Percentiles rank a stretch among this genome's conserved stretches.
phyloP scores from a whole-genome alignment of 2,888 invertebrate genomes.

The Crematogaster levior region DNA sequence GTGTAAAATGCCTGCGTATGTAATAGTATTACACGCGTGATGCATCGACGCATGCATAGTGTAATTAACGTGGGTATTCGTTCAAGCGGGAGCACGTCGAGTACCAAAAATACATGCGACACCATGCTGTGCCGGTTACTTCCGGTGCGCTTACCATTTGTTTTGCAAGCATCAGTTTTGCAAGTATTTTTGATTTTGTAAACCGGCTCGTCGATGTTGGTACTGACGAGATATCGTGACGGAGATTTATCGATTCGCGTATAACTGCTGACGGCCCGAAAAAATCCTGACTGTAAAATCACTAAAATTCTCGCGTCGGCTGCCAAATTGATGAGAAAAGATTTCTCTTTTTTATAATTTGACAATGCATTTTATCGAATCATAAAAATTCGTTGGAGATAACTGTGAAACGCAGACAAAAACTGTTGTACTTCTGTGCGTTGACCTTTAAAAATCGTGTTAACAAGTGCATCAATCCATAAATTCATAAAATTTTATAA shows the following conservation, averaged over 20 bases:
- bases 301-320: conserved; percentile 16
- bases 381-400: background rate
- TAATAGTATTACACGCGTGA: conserved; percentile 26
- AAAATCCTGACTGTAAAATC: conserved; percentile 22
- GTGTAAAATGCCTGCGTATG: background rate
- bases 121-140: conserved; percentile 38
- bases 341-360: conserved; percentile 38
- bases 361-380: background rate
- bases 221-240: conserved; percentile 42
- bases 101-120: conserved; percentile 50
- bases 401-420: background rate
- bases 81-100: conserved; percentile 18
- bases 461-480: background rate
- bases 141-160: conserved; percentile 49
- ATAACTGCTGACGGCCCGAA: background rate
- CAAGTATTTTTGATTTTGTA: conserved; percentile 44
- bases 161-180: conserved; percentile 12
- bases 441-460: background rate
- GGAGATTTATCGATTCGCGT: conserved; percentile 38
- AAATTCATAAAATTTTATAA: conserved; percentile 1
- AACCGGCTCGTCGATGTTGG: conserved; percentile 28
- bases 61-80: conserved; percentile 41
- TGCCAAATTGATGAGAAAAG: background rate
- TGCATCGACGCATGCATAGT: background rate
- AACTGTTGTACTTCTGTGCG: background rate